Percentiles rank a stretch among this genome's conserved stretches.
Conservation (phyloP, 2,113 vertebrate species). For the Clarias gariepinus region DNA sequence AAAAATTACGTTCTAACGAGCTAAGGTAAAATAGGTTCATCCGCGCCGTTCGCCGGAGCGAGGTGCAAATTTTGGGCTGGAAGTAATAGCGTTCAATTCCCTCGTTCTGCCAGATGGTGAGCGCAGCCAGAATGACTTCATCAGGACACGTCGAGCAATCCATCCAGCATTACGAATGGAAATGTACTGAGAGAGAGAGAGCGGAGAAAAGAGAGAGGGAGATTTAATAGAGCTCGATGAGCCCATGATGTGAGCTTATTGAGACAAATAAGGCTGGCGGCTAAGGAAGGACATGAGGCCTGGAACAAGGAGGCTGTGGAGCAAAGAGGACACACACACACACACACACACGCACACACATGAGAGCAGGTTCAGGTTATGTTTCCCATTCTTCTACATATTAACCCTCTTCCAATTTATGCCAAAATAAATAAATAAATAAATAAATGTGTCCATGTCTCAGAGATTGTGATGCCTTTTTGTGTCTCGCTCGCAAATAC, state of each 20-base stretch:
- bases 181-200: constrained; percentile 44
- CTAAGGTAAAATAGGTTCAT: background rate
- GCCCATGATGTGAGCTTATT: constrained; percentile 47
- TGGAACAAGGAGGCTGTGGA: constrained; percentile 23
- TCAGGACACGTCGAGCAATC: constrained; percentile 45
- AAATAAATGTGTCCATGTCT: background rate
- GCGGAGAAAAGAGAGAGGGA: background rate
- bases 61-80: constrained; percentile 33
- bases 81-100: constrained; percentile 34
- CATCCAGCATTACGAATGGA: constrained; percentile 42
- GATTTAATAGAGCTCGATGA: constrained; percentile 46
- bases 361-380: too few relatives aligned
- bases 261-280: constrained; percentile 51
- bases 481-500: background rate
- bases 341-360: background rate
- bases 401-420: constrained; percentile 44
- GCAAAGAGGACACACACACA: background rate
- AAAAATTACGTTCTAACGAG: background rate
- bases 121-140: constrained; percentile 52
- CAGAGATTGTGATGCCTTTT: background rate
- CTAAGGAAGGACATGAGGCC: constrained; percentile 28
- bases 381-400: constrained; percentile 6
- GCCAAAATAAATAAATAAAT: constrained; percentile 28
- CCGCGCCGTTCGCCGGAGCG: background rate
- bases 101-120: constrained; percentile 55